Evolutionary conservation across 2,113 vertebrate species (phyloP).

Genomic region (Edolisoma coerulescens): DNA sequence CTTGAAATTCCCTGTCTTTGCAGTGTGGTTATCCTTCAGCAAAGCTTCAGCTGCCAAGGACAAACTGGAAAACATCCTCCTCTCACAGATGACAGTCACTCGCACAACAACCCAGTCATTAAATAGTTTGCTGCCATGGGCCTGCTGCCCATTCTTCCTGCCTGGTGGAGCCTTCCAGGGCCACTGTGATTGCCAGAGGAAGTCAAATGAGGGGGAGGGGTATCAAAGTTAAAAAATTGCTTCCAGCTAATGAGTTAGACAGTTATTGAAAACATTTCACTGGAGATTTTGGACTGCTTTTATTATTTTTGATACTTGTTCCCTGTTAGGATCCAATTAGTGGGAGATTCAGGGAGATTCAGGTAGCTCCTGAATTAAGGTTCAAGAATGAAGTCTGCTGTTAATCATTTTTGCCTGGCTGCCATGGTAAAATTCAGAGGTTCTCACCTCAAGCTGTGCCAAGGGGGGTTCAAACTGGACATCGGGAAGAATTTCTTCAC

Average conservation of each 20-base stretch:
- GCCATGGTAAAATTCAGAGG: not conserved
- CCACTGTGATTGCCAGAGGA: not conserved
- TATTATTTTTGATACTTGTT: not conserved
- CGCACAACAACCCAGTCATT: not conserved
- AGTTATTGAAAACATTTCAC: not conserved
- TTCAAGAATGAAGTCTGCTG: not conserved
- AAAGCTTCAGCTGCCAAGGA: not conserved
- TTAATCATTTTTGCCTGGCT: not conserved
- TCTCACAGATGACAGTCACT: constrained; percentile 40
- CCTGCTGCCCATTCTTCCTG: constrained; percentile 28
- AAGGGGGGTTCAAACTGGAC: not conserved
- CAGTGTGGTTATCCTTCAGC: not conserved
- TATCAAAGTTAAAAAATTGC: not conserved
- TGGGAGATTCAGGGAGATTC: too few relatives aligned
- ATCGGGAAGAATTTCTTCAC: not conserved
- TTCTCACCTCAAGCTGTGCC: not conserved
- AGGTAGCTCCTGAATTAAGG: not conserved
- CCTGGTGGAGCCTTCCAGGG: not conserved
- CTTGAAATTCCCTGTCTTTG: not conserved
- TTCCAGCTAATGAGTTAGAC: not conserved
- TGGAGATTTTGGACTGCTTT: not conserved
- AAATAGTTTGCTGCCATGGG: not conserved
- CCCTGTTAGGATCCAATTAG: not conserved
- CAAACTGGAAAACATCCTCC: constrained; percentile 45
- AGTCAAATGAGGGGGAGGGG: not conserved